Base-by-base conservation (phyloP, 2,113 vertebrate species). In the Platysternon megacephalum region DNA sequence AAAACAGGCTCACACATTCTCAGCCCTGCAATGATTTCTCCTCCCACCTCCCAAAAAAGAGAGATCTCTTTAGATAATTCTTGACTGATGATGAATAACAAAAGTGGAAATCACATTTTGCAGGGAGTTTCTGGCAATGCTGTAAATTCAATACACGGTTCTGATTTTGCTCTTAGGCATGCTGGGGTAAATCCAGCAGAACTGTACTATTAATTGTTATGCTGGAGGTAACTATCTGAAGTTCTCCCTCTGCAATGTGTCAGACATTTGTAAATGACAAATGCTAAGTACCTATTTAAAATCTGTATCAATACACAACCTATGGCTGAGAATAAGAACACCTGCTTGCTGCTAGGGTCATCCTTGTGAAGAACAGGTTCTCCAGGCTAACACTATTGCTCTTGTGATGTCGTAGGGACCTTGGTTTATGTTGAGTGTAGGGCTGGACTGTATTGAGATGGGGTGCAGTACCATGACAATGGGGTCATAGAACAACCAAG, bases 311-410 rank as follows among this genome's bases (percentile, higher is more conserved):
- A 79, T 76, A 26, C 0, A n/a, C 78, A 88, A 19, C 14, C 44
- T 39, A 1, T n/a, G n/a, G 11, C 7, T n/a, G 52, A 68, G 42
- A 11, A 24, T 56, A 53, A 46, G 65, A 92, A 17, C 1, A 0
- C 74, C 16, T 44, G 3, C 49, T 16, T 3, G 5, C 24, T 53
- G 42, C 28, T 53, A 24, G 52, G 35, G 46, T 24, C 22, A 22
- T 24, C 8, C 68, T 42, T 22, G 11, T 24, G 48, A 53, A 56
- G 28, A 44, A 35, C 0, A 0, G 61, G 39, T 24, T 91, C 0
- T 0, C n/a, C 79, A 81, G 39, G n/a, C 13, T 24, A 93, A 49
- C 19, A 14, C 13, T 4, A 53, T 39, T 46, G 42, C 28, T 56
- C 29, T 29, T 49, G 5, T 7, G 53, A 6, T 0, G 0, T 46